phyloP scores from a whole-genome alignment of 2,888 invertebrate genomes.

The Mythimna albipuncta region DNA sequence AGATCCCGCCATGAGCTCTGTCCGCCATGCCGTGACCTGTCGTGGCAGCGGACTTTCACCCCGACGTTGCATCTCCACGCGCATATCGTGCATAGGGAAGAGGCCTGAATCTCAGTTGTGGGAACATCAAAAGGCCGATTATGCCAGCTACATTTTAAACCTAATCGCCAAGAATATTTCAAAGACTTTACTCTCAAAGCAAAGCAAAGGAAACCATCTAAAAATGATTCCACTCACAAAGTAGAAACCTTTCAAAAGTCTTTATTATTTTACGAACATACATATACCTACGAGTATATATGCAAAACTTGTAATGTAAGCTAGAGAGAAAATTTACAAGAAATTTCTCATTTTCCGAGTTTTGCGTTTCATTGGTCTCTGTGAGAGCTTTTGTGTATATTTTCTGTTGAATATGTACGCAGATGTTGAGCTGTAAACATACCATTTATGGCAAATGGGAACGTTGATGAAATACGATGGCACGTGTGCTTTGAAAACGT shows the following conservation, averaged over 20 bases:
- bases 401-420: constrained; percentile 8
- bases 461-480: background rate
- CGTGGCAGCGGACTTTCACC: too few species aligned
- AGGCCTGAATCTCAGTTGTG: too few species aligned
- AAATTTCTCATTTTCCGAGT: constrained; percentile 26
- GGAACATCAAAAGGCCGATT: too few species aligned
- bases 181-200: constrained; percentile 42
- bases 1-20: too few species aligned
- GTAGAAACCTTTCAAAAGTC: background rate
- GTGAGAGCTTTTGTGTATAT: constrained; percentile 23
- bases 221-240: constrained; percentile 31
- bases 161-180: constrained; percentile 20
- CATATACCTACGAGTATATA: background rate
- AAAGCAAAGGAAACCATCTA: constrained; percentile 22
- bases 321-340: constrained; percentile 18
- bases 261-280: background rate
- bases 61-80: too few species aligned
- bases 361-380: constrained; percentile 32
- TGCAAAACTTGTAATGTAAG: constrained; percentile 27
- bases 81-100: too few species aligned
- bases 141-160: background rate
- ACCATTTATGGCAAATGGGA: background rate
- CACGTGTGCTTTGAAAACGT: background rate
- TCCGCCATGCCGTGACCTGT: too few species aligned
- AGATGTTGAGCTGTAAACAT: constrained; percentile 4